Evolutionary conservation across 2,888 invertebrate genomes (phyloP).

Genomic region (Pachydiplax longipennis): DNA sequence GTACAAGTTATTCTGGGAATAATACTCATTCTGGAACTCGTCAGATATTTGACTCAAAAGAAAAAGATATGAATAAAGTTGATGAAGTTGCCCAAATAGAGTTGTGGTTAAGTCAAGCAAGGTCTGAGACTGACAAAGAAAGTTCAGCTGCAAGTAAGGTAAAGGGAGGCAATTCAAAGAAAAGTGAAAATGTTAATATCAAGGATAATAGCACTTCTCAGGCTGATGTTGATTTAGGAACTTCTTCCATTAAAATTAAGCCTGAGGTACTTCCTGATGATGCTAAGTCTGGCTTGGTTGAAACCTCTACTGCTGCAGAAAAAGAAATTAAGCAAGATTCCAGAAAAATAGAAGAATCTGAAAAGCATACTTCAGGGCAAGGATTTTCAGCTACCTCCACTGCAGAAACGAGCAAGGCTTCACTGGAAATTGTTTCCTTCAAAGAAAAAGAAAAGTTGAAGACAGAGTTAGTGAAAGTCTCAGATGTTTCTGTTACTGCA

Average conservation of each 20-base stretch:
- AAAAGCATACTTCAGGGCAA: neutral
- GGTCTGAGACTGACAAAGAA: slow-evolving; percentile 5
- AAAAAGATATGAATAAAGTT: slow-evolving; percentile 17
- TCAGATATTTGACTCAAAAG: neutral
- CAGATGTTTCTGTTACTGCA: neutral
- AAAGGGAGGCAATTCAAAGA: neutral
- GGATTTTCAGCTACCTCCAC: neutral
- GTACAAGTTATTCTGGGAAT: neutral
- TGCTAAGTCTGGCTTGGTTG: neutral
- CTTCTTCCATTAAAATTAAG: neutral
- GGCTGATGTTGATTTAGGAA: neutral
- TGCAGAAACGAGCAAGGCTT: neutral
- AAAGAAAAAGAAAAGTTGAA: neutral
- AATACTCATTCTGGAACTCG: neutral
- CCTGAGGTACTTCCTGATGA: neutral
- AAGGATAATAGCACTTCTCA: neutral
- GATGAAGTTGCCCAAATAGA: slow-evolving; percentile 34
- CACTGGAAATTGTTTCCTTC: too few species aligned
- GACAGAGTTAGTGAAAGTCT: neutral
- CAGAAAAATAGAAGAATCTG: neutral
- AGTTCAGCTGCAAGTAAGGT: neutral
- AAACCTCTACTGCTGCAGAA: neutral
- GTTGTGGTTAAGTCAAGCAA: slow-evolving; percentile 18
- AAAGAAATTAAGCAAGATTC: neutral
- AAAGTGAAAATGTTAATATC: slow-evolving; percentile 3